These are phyloP conservation scores for Gymnodraco acuticeps DNA, from an alignment of 2,797 vertebrate species.

Conservation along the genomic window DNA sequence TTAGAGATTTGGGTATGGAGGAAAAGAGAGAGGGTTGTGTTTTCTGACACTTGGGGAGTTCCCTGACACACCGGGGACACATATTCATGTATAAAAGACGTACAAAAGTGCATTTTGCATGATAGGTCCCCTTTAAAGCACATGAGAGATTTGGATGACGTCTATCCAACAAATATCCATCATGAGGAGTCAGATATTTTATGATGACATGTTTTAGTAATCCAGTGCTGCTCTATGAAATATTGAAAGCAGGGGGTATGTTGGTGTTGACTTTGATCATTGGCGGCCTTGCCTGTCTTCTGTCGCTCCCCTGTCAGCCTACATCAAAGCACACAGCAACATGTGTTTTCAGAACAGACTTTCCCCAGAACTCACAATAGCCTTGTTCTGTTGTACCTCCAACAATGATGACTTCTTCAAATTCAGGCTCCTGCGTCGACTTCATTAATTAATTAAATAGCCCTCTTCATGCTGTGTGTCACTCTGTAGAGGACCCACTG, in stretches of 20 bases:
- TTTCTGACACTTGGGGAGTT: no score
- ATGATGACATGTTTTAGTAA: slow-evolving; percentile 74
- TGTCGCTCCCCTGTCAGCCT: slow-evolving; percentile 52
- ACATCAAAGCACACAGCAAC: slow-evolving; percentile 78
- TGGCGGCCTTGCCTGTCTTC: slow-evolving; percentile 68
- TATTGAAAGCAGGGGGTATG: slow-evolving; percentile 80
- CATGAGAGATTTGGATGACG: slow-evolving; percentile 44
- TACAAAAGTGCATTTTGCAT: no score
- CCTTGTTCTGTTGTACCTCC: slow-evolving; percentile 65
- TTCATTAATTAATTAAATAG: slow-evolving; percentile 74
- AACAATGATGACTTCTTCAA: slow-evolving; percentile 63
- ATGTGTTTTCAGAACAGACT: slow-evolving; percentile 56
- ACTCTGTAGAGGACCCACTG: slow-evolving; percentile 36
- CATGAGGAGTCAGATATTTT: slow-evolving; percentile 56
- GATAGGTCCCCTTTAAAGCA: slow-evolving; percentile 22
- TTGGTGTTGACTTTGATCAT: slow-evolving; percentile 85
- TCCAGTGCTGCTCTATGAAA: slow-evolving; percentile 72
- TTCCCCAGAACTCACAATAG: slow-evolving; percentile 43
- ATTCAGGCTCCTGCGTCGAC: slow-evolving; percentile 43
- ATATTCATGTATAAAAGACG: no score
- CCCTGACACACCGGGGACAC: no score
- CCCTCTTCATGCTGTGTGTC: slow-evolving; percentile 48
- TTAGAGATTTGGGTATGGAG: no score
- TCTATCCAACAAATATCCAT: slow-evolving; percentile 67
- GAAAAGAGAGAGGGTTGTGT: no score